phyloP scores from a whole-genome alignment of 2,797 vertebrate genomes.

The Channallabes apus region DNA sequence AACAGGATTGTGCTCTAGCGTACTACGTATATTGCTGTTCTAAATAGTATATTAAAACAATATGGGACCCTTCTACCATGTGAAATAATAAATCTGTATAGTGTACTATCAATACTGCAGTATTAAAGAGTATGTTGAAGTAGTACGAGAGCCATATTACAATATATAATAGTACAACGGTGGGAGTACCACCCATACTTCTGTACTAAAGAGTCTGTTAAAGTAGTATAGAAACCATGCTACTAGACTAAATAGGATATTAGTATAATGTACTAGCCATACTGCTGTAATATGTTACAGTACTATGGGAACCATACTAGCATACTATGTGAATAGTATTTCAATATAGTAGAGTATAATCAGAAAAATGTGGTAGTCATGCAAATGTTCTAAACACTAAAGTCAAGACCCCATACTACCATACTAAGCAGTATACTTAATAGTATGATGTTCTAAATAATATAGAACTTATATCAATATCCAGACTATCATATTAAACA shows the following conservation, averaged over 20 bases:
- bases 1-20: neutral
- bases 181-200: neutral
- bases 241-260: neutral
- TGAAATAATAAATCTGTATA: neutral
- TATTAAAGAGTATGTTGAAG: no score
- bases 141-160: neutral
- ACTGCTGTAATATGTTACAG: neutral
- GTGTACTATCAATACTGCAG: neutral
- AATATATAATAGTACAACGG: neutral
- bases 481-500: no score
- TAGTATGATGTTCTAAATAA: neutral
- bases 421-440: neutral
- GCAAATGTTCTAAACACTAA: neutral
- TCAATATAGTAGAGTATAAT: neutral
- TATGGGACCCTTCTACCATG: neutral
- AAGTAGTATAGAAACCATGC: neutral
- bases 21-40: neutral
- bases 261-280: neutral
- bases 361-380: no score
- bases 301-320: neutral
- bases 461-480: no score
- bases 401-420: neutral
- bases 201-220: no score
- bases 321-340: neutral
- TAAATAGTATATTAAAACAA: neutral